Base-by-base conservation (phyloP, 2,113 vertebrate species). In the Fregetta grallaria region DNA sequence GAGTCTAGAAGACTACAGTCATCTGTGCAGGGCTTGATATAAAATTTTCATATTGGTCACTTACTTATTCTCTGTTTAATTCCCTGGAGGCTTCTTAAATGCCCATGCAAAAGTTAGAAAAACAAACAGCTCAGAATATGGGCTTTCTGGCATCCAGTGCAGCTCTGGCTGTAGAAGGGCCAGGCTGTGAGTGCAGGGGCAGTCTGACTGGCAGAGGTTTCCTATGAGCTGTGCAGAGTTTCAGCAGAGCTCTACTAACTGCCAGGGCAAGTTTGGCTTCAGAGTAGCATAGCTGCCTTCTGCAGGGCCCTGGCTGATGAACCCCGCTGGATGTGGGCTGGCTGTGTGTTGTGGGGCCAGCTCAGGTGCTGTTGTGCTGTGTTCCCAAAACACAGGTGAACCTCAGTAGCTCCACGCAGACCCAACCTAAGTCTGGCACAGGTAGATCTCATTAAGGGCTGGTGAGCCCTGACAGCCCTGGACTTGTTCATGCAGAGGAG, bases 191-290 rank as follows among this genome's bases (percentile, higher is more conserved):
- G 19, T 23, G 15, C 40, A 27, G 30, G 27, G 27, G 73, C 34
- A 16, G 30, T 7, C 13, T 49, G 30, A 52, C 45, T 66, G 55
- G 17, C 63, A 74, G 38, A 52, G 32, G 18, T 38, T 82, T 82
- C 23, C 44, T 30, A 3, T 19, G 52, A 71, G 47, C 36, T 66
- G 11, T 0, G 0, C 1, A 2, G 25, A n/a, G 27, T 50, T 47
- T 45, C 29, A 36, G 53, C 23, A 63, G 81, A 86, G 36, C 49
- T 72, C 42, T 63, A 1, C n/a, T 20, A n/a, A 38, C 70, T 82
- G 59, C 34, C 42, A 73, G 42, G 36, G 10, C 30, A 86, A 34
- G 25, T 52, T 68, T 38, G 59, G 22, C 76, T 82, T 58, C 66
- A 12, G 22, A 30, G 10, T 30, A 34, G 38, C 3, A 1, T 29